phyloP scores from a whole-genome alignment of 2,888 invertebrate genomes.

The Epistrophe eligans region DNA sequence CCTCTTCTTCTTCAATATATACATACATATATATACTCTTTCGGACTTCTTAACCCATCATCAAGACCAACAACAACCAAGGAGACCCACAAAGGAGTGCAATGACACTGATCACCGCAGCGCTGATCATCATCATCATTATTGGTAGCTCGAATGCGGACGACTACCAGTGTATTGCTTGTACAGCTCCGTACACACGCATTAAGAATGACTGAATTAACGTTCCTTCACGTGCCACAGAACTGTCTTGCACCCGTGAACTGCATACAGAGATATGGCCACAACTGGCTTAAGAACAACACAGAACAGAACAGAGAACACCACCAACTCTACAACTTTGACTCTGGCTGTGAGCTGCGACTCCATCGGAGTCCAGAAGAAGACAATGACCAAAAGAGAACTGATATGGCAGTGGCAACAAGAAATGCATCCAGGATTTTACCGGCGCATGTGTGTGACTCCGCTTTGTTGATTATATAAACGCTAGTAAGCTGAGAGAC shows the following conservation, averaged over 20 bases:
- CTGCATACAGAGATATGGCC: slow-evolving; percentile 73
- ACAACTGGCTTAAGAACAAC: slow-evolving; percentile 68
- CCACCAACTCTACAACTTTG: slow-evolving; percentile 38
- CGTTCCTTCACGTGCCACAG: slow-evolving; percentile 76
- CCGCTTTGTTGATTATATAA: slow-evolving; percentile 68
- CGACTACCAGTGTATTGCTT: slow-evolving; percentile 73
- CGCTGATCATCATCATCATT: slow-evolving; percentile 73
- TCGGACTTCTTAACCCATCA: slow-evolving; percentile 34
- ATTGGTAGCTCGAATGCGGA: slow-evolving; percentile 76
- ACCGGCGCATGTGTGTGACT: slow-evolving; percentile 70
- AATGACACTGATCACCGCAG: slow-evolving; percentile 75
- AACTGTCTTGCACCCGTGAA: slow-evolving; percentile 76
- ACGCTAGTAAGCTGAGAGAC: slow-evolving; percentile 66
- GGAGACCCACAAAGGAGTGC: slow-evolving; percentile 76
- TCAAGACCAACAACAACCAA: slow-evolving; percentile 46
- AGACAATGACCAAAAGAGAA: slow-evolving; percentile 76
- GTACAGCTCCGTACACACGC: slow-evolving; percentile 70
- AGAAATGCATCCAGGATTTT: slow-evolving; percentile 74
- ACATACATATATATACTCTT: not conserved
- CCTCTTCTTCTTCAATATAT: not conserved
- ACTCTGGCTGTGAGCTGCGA: slow-evolving; percentile 17
- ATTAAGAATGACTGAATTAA: slow-evolving; percentile 76
- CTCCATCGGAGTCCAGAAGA: slow-evolving; percentile 51
- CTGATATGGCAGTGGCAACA: slow-evolving; percentile 50
- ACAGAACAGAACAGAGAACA: not conserved